These are phyloP conservation scores for Catocala nupta DNA, from an alignment of 2,888 invertebrate species.

Conservation along the genomic window DNA sequence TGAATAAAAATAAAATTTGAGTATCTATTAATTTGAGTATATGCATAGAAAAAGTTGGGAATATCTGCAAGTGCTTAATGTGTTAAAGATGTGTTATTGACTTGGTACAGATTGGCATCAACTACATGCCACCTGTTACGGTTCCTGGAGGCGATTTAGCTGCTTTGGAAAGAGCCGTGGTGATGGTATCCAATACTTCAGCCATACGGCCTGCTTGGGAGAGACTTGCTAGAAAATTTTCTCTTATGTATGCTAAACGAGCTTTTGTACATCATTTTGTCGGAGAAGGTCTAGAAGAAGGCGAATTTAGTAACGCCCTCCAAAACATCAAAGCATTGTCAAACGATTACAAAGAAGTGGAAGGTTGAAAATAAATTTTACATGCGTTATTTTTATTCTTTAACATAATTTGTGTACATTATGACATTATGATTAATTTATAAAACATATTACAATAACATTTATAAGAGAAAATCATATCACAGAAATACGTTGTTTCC, in stretches of 20 bases:
- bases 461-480: no score
- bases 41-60: neutral
- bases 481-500: no score
- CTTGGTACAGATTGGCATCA: slow-evolving; percentile 88
- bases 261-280: slow-evolving; percentile 96
- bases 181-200: slow-evolving; percentile 94
- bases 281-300: slow-evolving; percentile 91
- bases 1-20: no score
- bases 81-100: no score
- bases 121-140: slow-evolving; percentile 92
- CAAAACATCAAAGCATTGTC: slow-evolving; percentile 89
- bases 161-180: slow-evolving; percentile 91
- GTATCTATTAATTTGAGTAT: no score
- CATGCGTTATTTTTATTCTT: no score
- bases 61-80: no score
- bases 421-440: neutral
- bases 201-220: slow-evolving; percentile 94
- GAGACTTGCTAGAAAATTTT: slow-evolving; percentile 92
- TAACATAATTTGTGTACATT: no score
- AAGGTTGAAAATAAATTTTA: slow-evolving; percentile 63
- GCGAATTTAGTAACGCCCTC: slow-evolving; percentile 88
- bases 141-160: slow-evolving; percentile 93
- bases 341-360: slow-evolving; percentile 90
- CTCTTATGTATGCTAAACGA: slow-evolving; percentile 93
- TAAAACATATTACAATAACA: no score